Conservation (phyloP, 1,140 invertebrate genomes). For the Psix sp. region DNA sequence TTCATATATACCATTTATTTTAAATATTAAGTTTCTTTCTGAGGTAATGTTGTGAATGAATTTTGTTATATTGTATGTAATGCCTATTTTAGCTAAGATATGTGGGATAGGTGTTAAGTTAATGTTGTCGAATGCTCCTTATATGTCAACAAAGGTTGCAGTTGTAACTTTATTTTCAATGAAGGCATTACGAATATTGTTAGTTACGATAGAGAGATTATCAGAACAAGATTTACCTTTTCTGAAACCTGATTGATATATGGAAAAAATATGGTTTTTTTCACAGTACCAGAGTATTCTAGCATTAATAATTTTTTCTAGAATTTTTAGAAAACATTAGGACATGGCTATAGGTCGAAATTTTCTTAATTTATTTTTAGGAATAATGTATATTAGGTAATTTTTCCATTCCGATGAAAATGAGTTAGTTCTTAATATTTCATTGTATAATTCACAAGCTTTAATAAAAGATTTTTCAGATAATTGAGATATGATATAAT, state of each 20-base stretch:
- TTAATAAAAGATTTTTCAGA: neutral
- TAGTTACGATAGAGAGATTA: constrained; percentile 9
- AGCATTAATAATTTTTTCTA: constrained; percentile 39
- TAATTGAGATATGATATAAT: neutral
- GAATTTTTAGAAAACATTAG: constrained; percentile 32
- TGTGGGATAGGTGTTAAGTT: neutral
- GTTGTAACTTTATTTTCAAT: neutral
- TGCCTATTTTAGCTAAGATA: constrained; percentile 9
- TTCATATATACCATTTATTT: constrained; percentile 12
- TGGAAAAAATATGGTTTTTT: constrained; percentile 2
- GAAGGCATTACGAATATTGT: constrained; percentile 6
- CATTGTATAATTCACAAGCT: neutral
- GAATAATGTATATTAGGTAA: constrained; percentile 9
- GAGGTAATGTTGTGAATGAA: constrained; percentile 13
- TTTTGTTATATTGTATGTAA: constrained; percentile 12
- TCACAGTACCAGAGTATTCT: constrained; percentile 11
- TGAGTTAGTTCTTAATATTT: neutral
- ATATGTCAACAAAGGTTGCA: constrained; percentile 16
- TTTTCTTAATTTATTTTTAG: constrained; percentile 22
- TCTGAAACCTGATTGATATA: constrained; percentile 21
- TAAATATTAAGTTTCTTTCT: constrained; percentile 6
- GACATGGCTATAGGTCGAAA: constrained; percentile 40
- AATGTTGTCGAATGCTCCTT: constrained; percentile 19
- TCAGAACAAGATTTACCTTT: constrained; percentile 18
- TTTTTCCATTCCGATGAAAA: constrained; percentile 7